A percentile compares a stretch with the other conserved stretches of the same genome.
Evolutionary conservation across 2,113 vertebrate genomes (phyloP).

Genomic region (Buteo buteo): DNA sequence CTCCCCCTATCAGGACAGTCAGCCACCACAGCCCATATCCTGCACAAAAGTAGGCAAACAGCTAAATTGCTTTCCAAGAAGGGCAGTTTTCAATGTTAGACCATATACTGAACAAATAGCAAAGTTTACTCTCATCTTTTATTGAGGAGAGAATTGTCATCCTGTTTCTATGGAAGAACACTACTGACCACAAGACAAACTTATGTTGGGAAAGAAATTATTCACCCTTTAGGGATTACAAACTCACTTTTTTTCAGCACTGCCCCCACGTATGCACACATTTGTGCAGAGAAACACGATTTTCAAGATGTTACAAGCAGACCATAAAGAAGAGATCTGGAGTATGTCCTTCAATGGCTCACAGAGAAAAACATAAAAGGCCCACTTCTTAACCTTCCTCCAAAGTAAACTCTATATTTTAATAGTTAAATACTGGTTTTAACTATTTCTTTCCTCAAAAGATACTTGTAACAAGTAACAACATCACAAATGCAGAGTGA

Average conservation of each 20-base stretch:
- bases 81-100: not conserved
- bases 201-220: not conserved
- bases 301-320: not conserved
- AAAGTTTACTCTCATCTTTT: not conserved
- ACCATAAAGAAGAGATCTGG: not conserved
- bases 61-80: not conserved
- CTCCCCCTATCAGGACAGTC: not conserved
- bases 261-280: not conserved
- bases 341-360: not conserved
- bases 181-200: not conserved
- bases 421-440: not conserved
- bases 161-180: not conserved
- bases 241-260: not conserved
- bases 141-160: not conserved
- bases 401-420: not conserved
- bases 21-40: not conserved
- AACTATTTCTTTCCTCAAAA: not conserved
- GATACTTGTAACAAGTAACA: not conserved
- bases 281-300: accelerated
- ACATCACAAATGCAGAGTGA: not conserved
- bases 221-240: not conserved
- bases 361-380: not conserved
- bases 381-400: not conserved
- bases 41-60: not conserved
- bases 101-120: not conserved